These are phyloP conservation scores for Sigmodon hispidus DNA, from an alignment of 2,113 vertebrate genomes.

Conservation along the genomic window DNA sequence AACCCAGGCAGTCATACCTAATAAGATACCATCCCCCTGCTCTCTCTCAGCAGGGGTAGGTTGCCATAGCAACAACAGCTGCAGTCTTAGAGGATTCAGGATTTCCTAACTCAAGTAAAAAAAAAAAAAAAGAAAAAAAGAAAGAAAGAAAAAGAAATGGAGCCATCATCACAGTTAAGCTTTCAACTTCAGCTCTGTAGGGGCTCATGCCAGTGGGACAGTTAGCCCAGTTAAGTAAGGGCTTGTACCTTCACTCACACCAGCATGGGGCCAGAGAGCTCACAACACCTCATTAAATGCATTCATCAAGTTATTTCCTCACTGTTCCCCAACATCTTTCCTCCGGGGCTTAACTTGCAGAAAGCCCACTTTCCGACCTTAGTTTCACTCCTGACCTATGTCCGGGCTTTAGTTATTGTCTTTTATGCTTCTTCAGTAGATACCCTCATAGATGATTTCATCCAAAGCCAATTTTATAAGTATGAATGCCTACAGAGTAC, in stretches of 20 bases:
- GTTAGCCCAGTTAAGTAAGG: background rate
- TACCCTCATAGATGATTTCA: background rate
- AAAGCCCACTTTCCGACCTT: background rate
- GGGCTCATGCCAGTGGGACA: background rate
- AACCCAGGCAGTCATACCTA: background rate
- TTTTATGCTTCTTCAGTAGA: background rate
- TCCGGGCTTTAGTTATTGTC: background rate
- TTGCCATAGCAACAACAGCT: background rate
- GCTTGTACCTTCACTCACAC: background rate
- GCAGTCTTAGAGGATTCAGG: background rate
- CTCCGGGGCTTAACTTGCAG: background rate
- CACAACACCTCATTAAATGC: background rate
- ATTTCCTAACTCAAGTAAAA: background rate
- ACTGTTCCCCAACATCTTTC: background rate
- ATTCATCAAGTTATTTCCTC: background rate
- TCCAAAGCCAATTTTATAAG: background rate
- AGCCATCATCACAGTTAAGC: background rate
- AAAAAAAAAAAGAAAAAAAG: background rate
- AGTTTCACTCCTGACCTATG: background rate
- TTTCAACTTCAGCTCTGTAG: background rate
- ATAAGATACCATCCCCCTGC: no score
- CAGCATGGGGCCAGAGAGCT: background rate
- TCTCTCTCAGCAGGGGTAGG: background rate
- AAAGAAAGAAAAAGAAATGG: no score
- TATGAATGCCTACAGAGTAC: background rate